Base-by-base conservation (phyloP, 2,797 vertebrate species). In the Nannoperca australis region DNA sequence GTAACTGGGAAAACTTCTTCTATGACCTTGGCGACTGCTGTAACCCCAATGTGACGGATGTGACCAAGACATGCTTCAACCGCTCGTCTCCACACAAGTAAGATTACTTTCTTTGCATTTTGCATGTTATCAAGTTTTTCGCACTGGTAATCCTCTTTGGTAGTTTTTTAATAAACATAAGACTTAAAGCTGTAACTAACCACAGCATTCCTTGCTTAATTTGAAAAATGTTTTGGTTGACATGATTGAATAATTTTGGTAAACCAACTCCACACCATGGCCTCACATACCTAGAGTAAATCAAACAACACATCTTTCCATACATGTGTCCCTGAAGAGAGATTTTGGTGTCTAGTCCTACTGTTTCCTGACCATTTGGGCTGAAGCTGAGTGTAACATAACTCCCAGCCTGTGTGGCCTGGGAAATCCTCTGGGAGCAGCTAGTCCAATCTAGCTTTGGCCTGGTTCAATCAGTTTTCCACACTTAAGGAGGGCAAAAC, bases 31-130 rank as follows among this genome's bases (percentile, higher is more conserved):
- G 98, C 2, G 98, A 99, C 80, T 99, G 98, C 93, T 99, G 98
- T 86, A 96, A 99, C 88, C 97, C 98, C 0, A 96, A 96, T 36
- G 95, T 98, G 89, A 99, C 98, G 0, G 97, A 99, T 27, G 98
- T 99, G 92, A 98, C 98, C 85, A 98, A 97, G 95, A 99, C 98
- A 0, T 99, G 98, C 93, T 99, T 99, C 91, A 97, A 99, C 79
- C 97, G 97, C 0, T 95, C 97, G 49, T 99, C 97, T 83, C 96
- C 95, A 38, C 91, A 98, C 96, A 99, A 97, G 98, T 99, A 97
- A 95, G 91, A 63, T 55, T 32, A 13, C 30, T 74, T 61, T 76
- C 18, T 73, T 85, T 7, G 53, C 22, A 51, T 75, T 75, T 78
- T 45, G 47, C 56, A 69, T 60, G 44, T 59, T 55, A 65, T 44